These are phyloP conservation scores for Antheraea assamensis DNA, from an alignment of 2,888 invertebrate genomes.

Conservation along the genomic window DNA sequence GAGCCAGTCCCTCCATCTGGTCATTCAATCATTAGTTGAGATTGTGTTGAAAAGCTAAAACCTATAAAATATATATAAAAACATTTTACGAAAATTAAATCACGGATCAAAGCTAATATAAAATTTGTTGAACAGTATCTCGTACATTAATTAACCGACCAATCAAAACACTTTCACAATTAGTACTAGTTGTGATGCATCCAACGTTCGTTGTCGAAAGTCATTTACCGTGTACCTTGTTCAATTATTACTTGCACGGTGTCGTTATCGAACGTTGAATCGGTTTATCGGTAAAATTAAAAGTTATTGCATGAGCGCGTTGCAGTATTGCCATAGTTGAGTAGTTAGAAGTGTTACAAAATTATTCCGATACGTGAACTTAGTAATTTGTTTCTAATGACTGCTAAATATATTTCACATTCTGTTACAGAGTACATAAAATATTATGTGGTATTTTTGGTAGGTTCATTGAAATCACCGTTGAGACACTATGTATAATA, in stretches of 20 bases:
- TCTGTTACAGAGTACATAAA: too few relatives aligned
- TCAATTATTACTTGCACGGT: slow-evolving; percentile 22
- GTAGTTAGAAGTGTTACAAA: not conserved
- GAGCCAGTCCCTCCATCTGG: too few relatives aligned
- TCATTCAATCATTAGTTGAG: too few relatives aligned
- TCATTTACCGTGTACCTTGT: slow-evolving; percentile 14
- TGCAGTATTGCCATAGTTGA: slow-evolving; percentile 25
- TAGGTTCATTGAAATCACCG: too few relatives aligned
- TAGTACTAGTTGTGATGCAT: slow-evolving; percentile 4
- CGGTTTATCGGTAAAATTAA: slow-evolving; percentile 47
- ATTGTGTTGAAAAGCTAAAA: too few relatives aligned
- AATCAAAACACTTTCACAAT: slow-evolving; percentile 5
- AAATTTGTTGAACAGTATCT: not conserved
- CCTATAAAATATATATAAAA: too few relatives aligned
- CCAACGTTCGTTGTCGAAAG: not conserved
- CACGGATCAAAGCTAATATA: not conserved
- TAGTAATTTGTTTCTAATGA: too few relatives aligned
- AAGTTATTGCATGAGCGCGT: slow-evolving; percentile 45
- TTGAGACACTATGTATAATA: too few relatives aligned
- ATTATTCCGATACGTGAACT: too few relatives aligned
- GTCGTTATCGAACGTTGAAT: slow-evolving; percentile 21
- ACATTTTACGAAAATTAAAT: not conserved
- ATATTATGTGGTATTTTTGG: too few relatives aligned
- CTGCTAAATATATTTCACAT: too few relatives aligned
- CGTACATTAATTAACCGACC: not conserved